Conservation (phyloP, 2,888 invertebrate genomes). For the Drepanosiphum platanoidis region DNA sequence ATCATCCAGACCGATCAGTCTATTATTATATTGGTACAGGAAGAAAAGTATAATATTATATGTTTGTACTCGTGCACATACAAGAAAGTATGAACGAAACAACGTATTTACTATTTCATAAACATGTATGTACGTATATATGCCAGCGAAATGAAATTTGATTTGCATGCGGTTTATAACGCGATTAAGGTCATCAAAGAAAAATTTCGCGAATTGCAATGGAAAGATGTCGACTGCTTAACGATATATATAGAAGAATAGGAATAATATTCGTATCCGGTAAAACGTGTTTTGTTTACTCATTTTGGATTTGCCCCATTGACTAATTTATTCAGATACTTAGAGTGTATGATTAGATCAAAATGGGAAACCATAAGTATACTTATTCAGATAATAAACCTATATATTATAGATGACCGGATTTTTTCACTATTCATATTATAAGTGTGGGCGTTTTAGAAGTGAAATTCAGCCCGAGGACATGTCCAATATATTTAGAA, state of each 20-base stretch:
- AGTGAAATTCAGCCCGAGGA: constrained; percentile 42
- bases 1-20: neutral
- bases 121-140: neutral
- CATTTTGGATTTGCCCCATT: neutral
- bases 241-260: neutral
- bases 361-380: neutral
- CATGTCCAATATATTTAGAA: neutral
- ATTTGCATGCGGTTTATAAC: neutral
- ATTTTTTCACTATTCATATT: neutral
- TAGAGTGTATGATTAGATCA: constrained; percentile 27
- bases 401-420: neutral
- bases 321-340: constrained; percentile 49
- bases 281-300: constrained; percentile 43
- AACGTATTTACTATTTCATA: too few relatives aligned
- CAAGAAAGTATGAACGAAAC: neutral
- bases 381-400: neutral
- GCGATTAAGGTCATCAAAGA: constrained; percentile 39
- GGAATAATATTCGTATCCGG: constrained; percentile 13
- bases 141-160: constrained; percentile 8
- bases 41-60: neutral
- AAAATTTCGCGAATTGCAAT: neutral
- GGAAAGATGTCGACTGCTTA: neutral
- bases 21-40: neutral
- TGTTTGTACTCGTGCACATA: neutral
- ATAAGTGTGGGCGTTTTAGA: constrained; percentile 21